phyloP scores from a whole-genome alignment of 2,888 invertebrate species.

The Incurvaria masculella region DNA sequence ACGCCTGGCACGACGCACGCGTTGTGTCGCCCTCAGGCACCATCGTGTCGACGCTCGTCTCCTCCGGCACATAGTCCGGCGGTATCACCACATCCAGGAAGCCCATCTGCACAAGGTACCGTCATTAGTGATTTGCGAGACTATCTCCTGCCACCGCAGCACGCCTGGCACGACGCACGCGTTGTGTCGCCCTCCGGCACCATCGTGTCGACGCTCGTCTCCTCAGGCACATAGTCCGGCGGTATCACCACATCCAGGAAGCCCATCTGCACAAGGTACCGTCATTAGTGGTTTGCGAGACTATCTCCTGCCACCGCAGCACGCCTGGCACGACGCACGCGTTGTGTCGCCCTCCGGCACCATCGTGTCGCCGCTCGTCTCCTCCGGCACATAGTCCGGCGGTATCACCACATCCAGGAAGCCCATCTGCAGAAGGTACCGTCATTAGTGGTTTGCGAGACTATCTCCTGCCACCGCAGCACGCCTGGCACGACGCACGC shows the following conservation, averaged over 20 bases:
- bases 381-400: constrained; percentile 75
- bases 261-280: constrained; percentile 67
- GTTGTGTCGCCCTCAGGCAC: constrained; percentile 72
- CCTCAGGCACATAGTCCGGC: constrained; percentile 75
- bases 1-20: constrained; percentile 63
- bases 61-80: constrained; percentile 75
- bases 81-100: constrained; percentile 77
- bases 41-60: constrained; percentile 78
- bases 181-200: constrained; percentile 72
- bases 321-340: constrained; percentile 63
- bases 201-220: constrained; percentile 78
- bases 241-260: constrained; percentile 77
- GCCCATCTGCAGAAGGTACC: constrained; percentile 75
- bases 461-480: constrained; percentile 74
- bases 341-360: constrained; percentile 72
- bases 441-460: no score
- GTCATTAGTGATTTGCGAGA: no score
- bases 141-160: constrained; percentile 74
- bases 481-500: constrained; percentile 63
- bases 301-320: constrained; percentile 74
- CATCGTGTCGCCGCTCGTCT: constrained; percentile 78
- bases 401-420: constrained; percentile 77
- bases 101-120: constrained; percentile 65
- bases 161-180: constrained; percentile 63
- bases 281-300: no score